phyloP scores from a whole-genome alignment of 2,797 vertebrate genomes.

The Cossypha caffra region DNA sequence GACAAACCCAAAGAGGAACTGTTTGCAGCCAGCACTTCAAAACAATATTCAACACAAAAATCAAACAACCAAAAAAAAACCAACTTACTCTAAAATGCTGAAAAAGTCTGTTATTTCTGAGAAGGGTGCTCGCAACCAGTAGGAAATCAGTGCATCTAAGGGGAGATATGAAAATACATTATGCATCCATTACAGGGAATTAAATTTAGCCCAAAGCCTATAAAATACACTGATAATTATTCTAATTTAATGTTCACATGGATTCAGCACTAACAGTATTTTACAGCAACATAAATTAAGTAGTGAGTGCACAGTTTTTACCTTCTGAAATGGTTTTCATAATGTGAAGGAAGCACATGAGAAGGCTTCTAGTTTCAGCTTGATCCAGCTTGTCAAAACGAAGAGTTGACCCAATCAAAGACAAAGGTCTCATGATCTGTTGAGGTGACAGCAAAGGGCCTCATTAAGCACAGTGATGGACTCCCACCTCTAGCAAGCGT shows the following conservation, averaged over 20 bases:
- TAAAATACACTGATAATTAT: background rate
- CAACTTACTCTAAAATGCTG: slow-evolving; percentile 96
- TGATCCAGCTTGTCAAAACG: slow-evolving; percentile 98
- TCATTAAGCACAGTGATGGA: background rate
- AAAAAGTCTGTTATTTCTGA: slow-evolving; percentile 98
- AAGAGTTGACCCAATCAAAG: slow-evolving; percentile 93
- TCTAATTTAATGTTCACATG: background rate
- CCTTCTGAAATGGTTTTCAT: slow-evolving; percentile 99
- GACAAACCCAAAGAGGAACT: background rate
- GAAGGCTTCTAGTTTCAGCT: slow-evolving; percentile 93
- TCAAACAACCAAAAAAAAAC: background rate
- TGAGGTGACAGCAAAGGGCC: slow-evolving; percentile 14
- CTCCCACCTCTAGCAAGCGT: background rate
- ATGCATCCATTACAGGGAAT: background rate
- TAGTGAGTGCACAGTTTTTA: slow-evolving; percentile 34
- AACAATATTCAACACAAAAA: background rate
- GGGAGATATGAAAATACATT: slow-evolving; percentile 24
- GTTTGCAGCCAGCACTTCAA: background rate
- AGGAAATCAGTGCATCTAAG: slow-evolving; percentile 93
- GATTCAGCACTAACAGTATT: background rate
- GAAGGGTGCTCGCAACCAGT: slow-evolving; percentile 94
- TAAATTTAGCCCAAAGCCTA: background rate
- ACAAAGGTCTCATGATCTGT: slow-evolving; percentile 93
- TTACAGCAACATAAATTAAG: background rate
- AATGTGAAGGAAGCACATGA: slow-evolving; percentile 98